A percentile compares a stretch with the other conserved stretches of the same genome.
These are phyloP conservation scores for Pyrrhia umbra DNA, from an alignment of 2,888 invertebrate genomes.

Conservation along the genomic window DNA sequence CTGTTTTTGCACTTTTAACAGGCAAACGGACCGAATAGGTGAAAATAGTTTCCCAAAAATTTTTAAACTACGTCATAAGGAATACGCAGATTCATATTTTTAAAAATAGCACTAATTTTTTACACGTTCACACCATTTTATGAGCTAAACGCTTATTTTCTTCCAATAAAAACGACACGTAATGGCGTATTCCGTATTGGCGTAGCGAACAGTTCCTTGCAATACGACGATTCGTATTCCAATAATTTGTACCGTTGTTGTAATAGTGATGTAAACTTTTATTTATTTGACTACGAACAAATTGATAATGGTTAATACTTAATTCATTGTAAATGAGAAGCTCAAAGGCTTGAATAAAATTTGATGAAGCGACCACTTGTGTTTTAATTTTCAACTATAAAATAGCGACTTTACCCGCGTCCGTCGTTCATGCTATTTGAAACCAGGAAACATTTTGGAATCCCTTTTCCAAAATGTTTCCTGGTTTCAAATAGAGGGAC, in stretches of 20 bases:
- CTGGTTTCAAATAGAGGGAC: no score
- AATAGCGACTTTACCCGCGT: no score
- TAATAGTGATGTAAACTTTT: constrained; percentile 34
- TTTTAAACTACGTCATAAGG: constrained; percentile 11
- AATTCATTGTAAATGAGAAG: constrained; percentile 58
- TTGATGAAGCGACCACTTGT: constrained; percentile 49
- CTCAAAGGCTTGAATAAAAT: constrained; percentile 62
- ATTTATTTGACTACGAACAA: constrained; percentile 65
- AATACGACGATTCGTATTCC: constrained; percentile 27
- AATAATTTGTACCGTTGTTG: constrained; percentile 33
- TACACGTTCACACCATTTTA: constrained; percentile 20
- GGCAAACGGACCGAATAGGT: constrained; percentile 4
- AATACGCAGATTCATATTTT: constrained; percentile 23
- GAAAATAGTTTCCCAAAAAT: constrained; percentile 21
- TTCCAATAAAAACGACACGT: neutral
- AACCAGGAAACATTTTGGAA: no score
- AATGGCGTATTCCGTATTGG: constrained; percentile 15
- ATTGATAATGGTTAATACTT: constrained; percentile 58
- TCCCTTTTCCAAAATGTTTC: no score
- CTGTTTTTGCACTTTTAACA: constrained; percentile 16
- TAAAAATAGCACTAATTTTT: constrained; percentile 36
- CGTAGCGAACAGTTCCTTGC: constrained; percentile 41
- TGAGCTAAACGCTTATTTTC: constrained; percentile 13
- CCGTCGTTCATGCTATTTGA: no score
- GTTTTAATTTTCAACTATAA: constrained; percentile 15